These are phyloP conservation scores for Junonia oenone DNA, from an alignment of 2,888 invertebrate species.

Conservation along the genomic window DNA sequence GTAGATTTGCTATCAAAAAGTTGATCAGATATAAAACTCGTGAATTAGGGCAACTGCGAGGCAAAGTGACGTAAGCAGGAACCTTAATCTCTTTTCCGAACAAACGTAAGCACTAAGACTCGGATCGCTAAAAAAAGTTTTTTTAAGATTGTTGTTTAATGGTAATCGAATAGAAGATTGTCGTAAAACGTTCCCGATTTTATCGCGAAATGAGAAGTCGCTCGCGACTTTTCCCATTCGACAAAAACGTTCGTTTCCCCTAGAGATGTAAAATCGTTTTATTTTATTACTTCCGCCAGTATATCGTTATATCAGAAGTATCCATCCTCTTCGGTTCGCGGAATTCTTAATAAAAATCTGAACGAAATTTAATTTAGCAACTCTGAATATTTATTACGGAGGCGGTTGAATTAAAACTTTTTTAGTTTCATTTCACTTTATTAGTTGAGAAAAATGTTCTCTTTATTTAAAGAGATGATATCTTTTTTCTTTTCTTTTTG, in stretches of 20 bases:
- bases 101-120: constrained; percentile 29
- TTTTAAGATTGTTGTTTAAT: constrained; percentile 74
- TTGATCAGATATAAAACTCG: constrained; percentile 9
- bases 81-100: constrained; percentile 27
- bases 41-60: constrained; percentile 7
- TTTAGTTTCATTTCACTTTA: constrained; percentile 26
- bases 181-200: constrained; percentile 78
- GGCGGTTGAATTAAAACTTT: constrained; percentile 26
- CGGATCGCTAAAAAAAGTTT: constrained; percentile 38
- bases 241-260: constrained; percentile 75
- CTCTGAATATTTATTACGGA: constrained; percentile 27
- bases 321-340: constrained; percentile 51
- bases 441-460: constrained; percentile 10
- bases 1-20: background rate
- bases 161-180: constrained; percentile 75
- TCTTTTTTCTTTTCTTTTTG: background rate
- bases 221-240: constrained; percentile 75
- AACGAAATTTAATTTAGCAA: constrained; percentile 40
- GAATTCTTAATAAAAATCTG: constrained; percentile 55
- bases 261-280: constrained; percentile 79
- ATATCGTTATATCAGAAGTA: constrained; percentile 69
- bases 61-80: constrained; percentile 19
- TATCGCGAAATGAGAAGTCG: constrained; percentile 76
- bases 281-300: constrained; percentile 78
- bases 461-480: background rate